A percentile compares a stretch with the other conserved stretches of the same genome.
Evolutionary conservation across 2,113 vertebrate genomes (phyloP).

Genomic region (Cyanoderma ruficeps): DNA sequence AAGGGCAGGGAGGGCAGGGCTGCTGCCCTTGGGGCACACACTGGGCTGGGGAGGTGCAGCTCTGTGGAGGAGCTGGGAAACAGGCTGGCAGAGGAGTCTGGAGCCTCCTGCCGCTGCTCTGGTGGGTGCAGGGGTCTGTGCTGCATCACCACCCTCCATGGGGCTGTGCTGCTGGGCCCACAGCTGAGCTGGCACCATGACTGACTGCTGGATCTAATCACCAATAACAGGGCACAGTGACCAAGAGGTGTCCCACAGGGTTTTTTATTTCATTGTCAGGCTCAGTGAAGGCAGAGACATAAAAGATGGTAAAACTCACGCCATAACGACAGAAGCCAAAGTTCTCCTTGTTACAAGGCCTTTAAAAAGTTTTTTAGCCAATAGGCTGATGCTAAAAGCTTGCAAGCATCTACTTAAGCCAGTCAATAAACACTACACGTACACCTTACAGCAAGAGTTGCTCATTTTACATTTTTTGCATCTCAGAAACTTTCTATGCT

Average conservation of each 20-base stretch:
- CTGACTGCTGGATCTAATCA: fast-evolving
- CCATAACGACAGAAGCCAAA: background rate
- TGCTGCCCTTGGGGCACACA: background rate
- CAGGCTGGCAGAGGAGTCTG: background rate
- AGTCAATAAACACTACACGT: background rate
- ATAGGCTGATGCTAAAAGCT: background rate
- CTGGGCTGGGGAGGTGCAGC: no score
- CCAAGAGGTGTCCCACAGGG: background rate
- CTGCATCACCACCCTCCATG: background rate
- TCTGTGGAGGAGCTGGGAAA: background rate
- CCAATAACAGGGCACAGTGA: background rate
- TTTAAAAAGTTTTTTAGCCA: background rate
- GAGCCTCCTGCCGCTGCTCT: background rate
- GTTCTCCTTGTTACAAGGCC: background rate
- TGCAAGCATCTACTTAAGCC: background rate
- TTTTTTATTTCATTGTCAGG: background rate
- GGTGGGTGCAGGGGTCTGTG: background rate
- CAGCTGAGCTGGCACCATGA: background rate
- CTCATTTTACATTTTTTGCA: background rate
- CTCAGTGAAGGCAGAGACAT: background rate
- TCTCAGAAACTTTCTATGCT: background rate
- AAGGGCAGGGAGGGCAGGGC: background rate
- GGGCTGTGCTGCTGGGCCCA: background rate
- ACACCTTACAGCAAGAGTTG: background rate
- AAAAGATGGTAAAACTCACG: background rate